A percentile compares a stretch with the other conserved stretches of the same genome.
Conservation (phyloP, 2,797 vertebrate genomes). For the Potorous gilbertii region DNA sequence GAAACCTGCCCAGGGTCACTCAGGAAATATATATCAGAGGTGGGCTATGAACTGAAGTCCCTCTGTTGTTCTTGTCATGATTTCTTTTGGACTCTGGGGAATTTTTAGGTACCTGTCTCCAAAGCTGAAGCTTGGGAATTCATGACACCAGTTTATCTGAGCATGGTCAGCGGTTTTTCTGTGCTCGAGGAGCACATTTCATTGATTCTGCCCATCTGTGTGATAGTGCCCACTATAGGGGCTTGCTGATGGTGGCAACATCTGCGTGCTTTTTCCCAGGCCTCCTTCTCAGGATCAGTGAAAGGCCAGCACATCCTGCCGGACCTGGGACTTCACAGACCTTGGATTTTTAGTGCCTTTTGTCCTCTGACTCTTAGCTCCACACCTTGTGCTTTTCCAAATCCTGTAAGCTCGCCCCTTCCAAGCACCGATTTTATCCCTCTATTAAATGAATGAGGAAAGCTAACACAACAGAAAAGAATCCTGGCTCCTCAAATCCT, state of each 20-base stretch:
- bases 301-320: background rate
- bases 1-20: background rate
- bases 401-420: background rate
- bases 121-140: slow-evolving; percentile 11
- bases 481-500: slow-evolving; percentile 3
- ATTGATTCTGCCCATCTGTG: background rate
- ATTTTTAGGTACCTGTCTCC: background rate
- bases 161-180: background rate
- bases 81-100: slow-evolving; percentile 21
- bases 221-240: background rate
- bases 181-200: background rate
- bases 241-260: background rate
- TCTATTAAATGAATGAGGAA: background rate
- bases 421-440: background rate
- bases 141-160: background rate
- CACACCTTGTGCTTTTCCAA: background rate
- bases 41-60: background rate
- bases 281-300: background rate
- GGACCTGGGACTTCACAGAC: background rate
- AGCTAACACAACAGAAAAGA: background rate
- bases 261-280: background rate
- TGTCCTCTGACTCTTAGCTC: background rate
- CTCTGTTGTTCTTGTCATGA: background rate
- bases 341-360: background rate
- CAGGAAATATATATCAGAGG: background rate